phyloP scores from a whole-genome alignment of 2,797 vertebrate genomes.

The Lacerta bilineata region DNA sequence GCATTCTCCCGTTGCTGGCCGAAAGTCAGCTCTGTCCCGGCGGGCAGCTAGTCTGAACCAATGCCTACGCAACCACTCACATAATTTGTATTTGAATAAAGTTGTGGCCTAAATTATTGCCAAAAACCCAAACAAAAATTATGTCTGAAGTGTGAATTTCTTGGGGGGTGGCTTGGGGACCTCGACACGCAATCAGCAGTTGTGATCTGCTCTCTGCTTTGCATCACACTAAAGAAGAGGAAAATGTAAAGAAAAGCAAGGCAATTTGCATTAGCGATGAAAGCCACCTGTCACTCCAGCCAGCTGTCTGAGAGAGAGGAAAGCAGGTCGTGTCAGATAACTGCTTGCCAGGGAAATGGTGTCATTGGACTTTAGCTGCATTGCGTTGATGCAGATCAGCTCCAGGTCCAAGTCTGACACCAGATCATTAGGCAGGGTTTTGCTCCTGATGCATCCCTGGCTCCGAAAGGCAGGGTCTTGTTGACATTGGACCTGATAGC shows the following conservation, averaged over 20 bases:
- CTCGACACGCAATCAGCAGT: too few relatives aligned
- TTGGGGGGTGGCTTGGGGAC: too few relatives aligned
- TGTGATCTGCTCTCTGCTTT: background rate
- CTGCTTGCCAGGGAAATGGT: conserved; percentile 8
- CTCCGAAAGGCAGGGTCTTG: conserved; percentile 9
- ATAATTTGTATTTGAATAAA: too few relatives aligned
- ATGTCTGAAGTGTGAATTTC: too few relatives aligned
- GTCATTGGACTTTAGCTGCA: conserved; percentile 42
- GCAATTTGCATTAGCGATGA: conserved; percentile 15
- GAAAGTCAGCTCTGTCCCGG: too few relatives aligned
- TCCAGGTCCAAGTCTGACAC: conserved; percentile 30
- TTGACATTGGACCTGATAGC: background rate
- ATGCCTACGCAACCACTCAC: too few relatives aligned
- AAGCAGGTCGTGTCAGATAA: conserved; percentile 33
- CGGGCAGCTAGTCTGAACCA: too few relatives aligned
- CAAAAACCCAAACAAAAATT: too few relatives aligned
- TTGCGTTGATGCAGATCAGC: conserved; percentile 31
- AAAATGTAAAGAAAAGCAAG: conserved; percentile 29
- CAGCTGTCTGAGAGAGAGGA: background rate
- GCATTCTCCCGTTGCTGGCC: too few relatives aligned
- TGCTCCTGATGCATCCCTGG: conserved; percentile 54
- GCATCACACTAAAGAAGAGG: background rate
- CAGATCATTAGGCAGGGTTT: conserved; percentile 30
- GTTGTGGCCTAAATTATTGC: too few relatives aligned
- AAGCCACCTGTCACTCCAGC: background rate